Conservation (phyloP, 2,888 invertebrate genomes). For the Lepidochitona cinerea region DNA sequence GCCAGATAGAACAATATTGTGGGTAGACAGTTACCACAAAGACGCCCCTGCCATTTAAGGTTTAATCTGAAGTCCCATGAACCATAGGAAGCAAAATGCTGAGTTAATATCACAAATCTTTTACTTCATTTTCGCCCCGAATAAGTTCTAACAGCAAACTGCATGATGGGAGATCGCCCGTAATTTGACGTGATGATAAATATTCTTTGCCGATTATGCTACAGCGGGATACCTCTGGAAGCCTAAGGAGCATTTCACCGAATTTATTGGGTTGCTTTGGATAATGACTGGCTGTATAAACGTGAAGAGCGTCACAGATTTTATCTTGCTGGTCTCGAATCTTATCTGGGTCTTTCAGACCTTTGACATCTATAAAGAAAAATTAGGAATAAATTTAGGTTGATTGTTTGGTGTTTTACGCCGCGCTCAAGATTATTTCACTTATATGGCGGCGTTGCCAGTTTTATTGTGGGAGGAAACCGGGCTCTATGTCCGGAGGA, state of each 20-base stretch:
- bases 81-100: no score
- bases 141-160: constrained; percentile 96
- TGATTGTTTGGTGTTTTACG: no score
- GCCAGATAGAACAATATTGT: no score
- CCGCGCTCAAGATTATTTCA: no score
- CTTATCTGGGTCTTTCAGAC: constrained; percentile 92
- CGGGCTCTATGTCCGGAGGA: no score
- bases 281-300: constrained; percentile 92
- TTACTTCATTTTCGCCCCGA: constrained; percentile 56
- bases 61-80: no score
- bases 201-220: constrained; percentile 91
- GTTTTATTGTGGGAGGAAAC: no score
- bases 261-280: constrained; percentile 95
- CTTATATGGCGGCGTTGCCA: no score
- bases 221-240: constrained; percentile 94
- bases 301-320: constrained; percentile 91
- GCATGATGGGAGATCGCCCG: constrained; percentile 87
- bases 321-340: constrained; percentile 95
- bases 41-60: no score
- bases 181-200: constrained; percentile 34
- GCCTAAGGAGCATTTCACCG: constrained; percentile 90
- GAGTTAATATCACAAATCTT: constrained; percentile 17
- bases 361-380: constrained; percentile 96
- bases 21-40: no score
- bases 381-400: no score